Evolutionary conservation across 2,113 vertebrate genomes (phyloP), one percentile per base, ranked within the genome.

Genomic region (Morphnarchus princeps): DNA sequence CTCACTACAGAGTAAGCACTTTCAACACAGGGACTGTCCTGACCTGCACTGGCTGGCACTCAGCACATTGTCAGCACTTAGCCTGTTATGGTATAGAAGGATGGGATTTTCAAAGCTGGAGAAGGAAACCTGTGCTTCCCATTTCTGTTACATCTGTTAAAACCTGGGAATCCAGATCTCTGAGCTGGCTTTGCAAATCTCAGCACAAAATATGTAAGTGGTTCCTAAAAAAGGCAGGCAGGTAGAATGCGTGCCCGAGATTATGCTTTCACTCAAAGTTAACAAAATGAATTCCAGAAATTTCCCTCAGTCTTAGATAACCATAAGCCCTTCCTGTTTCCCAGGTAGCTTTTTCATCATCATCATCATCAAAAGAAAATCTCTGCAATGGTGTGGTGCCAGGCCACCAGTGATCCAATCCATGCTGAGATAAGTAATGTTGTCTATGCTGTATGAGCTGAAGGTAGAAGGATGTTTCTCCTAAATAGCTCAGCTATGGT

Each of bases 361-460:
- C n/a, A 57, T 24, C n/a, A 45, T 40, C 29, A 82, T 40, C 40
- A 69, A 84, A 66, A 42, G 59, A 61, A 95, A 74, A 72, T 66
- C 61, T 72, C 82, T 63, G 61, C 1, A 8, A 58, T 42, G n/a
- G 7, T 2, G 9, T 38, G n/a, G n/a, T 0, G 0, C 43, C 4
- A 5, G 57, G 57, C 20, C 52, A 65, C 8, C 1, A 6, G 38
- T 43, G 58, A 82, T 28, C 20, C 26, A 58, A 8, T 34, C 50
- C 28, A 22, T 8, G 8, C 59, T 54, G 31, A 52, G 50, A 91
- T 26, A 43, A 81, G 21, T 42, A 42, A 8, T 45, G 31, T 26
- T 70, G 12, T 65, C 40, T 47, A 11, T 0, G 0, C 24, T 66
- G 4, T 22, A 19, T 29, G 32, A 74, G 50, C 31, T 70, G 16